phyloP scores from a whole-genome alignment of 2,113 vertebrate species.

The Empidonax alnorum region DNA sequence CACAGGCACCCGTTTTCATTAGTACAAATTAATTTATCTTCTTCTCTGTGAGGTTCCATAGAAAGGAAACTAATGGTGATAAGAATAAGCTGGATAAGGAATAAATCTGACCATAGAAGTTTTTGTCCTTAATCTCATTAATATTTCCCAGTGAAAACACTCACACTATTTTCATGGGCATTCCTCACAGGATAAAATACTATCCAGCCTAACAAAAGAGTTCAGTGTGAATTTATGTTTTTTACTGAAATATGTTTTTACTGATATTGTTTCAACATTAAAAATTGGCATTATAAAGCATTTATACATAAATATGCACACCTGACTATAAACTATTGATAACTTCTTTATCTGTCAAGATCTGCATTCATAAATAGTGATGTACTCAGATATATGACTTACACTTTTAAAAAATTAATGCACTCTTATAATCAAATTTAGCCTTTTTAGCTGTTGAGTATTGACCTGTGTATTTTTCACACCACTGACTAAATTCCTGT shows the following conservation, averaged over 20 bases:
- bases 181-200: not conserved
- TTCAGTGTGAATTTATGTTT: not conserved
- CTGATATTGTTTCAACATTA: not conserved
- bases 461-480: not conserved
- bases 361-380: not conserved
- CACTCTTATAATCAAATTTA: not conserved
- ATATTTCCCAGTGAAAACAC: not conserved
- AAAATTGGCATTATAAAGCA: not conserved
- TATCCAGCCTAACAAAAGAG: rapidly evolving
- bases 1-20: not conserved
- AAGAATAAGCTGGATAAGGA: not conserved
- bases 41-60: not conserved
- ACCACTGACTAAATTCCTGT: not conserved
- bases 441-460: not conserved
- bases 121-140: not conserved
- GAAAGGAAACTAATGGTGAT: not conserved
- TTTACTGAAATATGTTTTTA: not conserved
- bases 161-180: not conserved
- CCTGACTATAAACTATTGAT: not conserved
- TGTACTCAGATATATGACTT: not conserved
- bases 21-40: not conserved
- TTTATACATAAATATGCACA: not conserved
- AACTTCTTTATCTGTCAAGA: not conserved
- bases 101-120: not conserved
- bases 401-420: not conserved